Conservation (phyloP, 2,888 invertebrate genomes). For the Entomobrya proxima region DNA sequence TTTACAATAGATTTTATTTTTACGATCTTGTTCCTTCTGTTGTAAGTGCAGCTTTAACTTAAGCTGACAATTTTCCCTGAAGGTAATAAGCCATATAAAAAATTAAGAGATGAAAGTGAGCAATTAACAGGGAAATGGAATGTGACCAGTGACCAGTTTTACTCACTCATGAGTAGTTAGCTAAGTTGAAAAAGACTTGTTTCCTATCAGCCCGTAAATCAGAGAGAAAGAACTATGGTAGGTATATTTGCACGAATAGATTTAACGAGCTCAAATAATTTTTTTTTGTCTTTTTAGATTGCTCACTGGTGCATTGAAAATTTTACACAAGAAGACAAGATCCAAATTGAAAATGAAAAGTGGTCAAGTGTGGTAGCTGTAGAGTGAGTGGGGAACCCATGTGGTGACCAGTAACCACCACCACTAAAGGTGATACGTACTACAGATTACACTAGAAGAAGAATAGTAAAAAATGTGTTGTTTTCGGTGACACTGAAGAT, state of each 20-base stretch:
- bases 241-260: background rate
- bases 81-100: too few relatives aligned
- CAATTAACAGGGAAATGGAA: conserved; percentile 66
- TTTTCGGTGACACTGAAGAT: conserved; percentile 13
- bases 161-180: conserved; percentile 34
- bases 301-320: background rate
- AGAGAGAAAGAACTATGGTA: conserved; percentile 5
- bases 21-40: background rate
- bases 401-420: background rate
- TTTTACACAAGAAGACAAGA: too few relatives aligned
- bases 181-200: conserved; percentile 40
- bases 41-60: background rate
- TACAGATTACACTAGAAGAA: background rate
- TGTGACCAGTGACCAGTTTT: conserved; percentile 57
- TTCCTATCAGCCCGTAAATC: conserved; percentile 61
- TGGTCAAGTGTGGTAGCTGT: conserved; percentile 21
- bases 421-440: background rate
- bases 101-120: conserved; percentile 68
- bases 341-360: conserved; percentile 26
- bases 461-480: background rate
- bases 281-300: background rate
- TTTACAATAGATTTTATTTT: background rate
- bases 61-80: too few relatives aligned
- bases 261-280: conserved; percentile 17
- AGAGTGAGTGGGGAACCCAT: background rate